These are phyloP conservation scores for Papilio protenor DNA, from an alignment of 2,888 invertebrate genomes.

Conservation along the genomic window DNA sequence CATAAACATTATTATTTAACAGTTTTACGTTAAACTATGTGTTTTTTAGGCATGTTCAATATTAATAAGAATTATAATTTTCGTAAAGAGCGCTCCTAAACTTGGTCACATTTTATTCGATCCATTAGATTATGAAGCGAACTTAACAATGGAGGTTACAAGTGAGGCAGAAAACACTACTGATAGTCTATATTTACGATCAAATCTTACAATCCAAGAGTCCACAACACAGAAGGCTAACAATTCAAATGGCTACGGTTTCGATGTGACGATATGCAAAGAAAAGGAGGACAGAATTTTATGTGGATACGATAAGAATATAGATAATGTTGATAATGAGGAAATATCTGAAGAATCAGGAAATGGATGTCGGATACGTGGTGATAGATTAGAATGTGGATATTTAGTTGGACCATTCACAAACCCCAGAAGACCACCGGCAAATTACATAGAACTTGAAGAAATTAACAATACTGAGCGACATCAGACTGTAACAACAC, in stretches of 20 bases:
- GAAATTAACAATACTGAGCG: neutral
- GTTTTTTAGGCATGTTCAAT: conserved; percentile 19
- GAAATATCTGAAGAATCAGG: conserved; percentile 55
- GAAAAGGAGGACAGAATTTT: conserved; percentile 61
- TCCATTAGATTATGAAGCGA: conserved; percentile 55
- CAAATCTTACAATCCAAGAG: conserved; percentile 4
- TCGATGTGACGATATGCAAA: conserved; percentile 62
- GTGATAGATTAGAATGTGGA: conserved; percentile 74
- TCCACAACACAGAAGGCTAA: neutral
- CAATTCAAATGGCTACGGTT: conserved; percentile 58
- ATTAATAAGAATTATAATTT: conserved; percentile 12
- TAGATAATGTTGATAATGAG: conserved; percentile 51
- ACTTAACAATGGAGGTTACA: conserved; percentile 41
- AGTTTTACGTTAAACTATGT: neutral
- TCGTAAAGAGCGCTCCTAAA: conserved; percentile 59
- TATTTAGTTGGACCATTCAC: conserved; percentile 55
- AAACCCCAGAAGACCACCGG: conserved; percentile 50
- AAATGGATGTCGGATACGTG: conserved; percentile 63
- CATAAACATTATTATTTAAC: too few species aligned
- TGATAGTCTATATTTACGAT: conserved; percentile 4
- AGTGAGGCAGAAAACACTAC: neutral
- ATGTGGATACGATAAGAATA: conserved; percentile 73
- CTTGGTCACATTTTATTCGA: conserved; percentile 57
- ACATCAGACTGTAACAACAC: neutral
- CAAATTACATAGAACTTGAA: conserved; percentile 30